These are phyloP conservation scores for Lasioglossum oenotherae DNA, from an alignment of 2,888 invertebrate species.

Conservation along the genomic window DNA sequence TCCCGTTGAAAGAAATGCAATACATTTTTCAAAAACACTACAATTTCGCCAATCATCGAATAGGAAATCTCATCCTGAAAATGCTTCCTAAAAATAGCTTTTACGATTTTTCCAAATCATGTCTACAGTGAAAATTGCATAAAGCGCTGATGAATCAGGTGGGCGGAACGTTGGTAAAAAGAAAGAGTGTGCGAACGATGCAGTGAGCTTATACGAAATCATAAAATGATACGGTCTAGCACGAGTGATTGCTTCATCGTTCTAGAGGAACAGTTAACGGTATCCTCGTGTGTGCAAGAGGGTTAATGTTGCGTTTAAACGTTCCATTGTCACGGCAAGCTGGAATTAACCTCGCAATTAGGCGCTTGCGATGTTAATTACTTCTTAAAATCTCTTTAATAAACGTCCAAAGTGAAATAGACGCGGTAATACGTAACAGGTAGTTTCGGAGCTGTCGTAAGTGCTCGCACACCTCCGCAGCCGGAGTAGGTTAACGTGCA, in stretches of 20 bases:
- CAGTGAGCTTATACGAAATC: neutral
- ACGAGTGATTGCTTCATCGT: neutral
- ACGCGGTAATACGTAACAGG: neutral
- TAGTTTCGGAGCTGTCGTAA: constrained; percentile 9
- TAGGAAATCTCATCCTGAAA: too few species aligned
- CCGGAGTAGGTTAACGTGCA: constrained; percentile 30
- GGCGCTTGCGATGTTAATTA: neutral
- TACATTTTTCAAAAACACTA: neutral
- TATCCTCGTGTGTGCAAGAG: too few species aligned
- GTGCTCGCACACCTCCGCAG: constrained; percentile 13
- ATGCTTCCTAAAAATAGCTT: too few species aligned
- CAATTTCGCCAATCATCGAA: too few species aligned
- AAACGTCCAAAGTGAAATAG: constrained; percentile 11
- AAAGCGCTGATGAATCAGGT: neutral
- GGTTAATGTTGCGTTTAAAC: neutral
- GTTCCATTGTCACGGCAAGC: neutral
- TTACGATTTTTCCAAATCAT: neutral
- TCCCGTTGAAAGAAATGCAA: neutral
- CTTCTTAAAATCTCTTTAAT: constrained; percentile 7
- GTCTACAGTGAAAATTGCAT: neutral
- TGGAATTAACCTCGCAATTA: constrained; percentile 6
- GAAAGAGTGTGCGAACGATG: neutral
- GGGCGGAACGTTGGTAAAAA: neutral
- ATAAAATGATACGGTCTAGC: neutral
- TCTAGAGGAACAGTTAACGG: neutral